A percentile compares a stretch with the other conserved stretches of the same genome.
Evolutionary conservation across 2,113 vertebrate species (phyloP).

Genomic region (Cyprichromis sp.): DNA sequence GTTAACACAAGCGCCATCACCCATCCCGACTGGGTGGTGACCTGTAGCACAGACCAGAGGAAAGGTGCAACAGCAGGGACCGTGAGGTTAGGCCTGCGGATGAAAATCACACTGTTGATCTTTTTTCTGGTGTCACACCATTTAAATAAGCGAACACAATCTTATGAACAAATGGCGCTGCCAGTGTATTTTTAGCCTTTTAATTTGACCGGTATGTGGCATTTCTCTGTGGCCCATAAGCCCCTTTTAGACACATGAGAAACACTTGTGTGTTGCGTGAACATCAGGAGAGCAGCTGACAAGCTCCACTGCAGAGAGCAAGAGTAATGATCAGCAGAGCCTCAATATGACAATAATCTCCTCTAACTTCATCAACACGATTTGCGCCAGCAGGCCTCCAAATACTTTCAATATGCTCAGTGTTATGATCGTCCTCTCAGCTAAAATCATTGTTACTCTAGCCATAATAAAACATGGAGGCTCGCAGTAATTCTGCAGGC

Average conservation of each 20-base stretch:
- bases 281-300: conserved; percentile 45
- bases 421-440: conserved; percentile 35
- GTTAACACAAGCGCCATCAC: conserved; percentile 52
- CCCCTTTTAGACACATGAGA: not conserved
- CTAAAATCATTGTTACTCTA: conserved; percentile 60
- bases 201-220: not conserved
- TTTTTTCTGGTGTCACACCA: not conserved
- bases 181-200: not conserved
- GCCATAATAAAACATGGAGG: conserved; percentile 51
- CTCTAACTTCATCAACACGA: conserved; percentile 65
- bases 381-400: conserved; percentile 51
- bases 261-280: not conserved
- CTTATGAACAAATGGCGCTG: not conserved
- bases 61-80: not conserved
- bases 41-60: conserved; percentile 19
- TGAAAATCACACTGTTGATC: not conserved
- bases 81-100: not conserved
- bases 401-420: conserved; percentile 51
- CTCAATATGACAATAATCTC: conserved; percentile 62
- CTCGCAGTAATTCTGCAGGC: conserved; percentile 37
- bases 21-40: conserved; percentile 42
- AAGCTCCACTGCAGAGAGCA: conserved; percentile 19
- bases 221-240: not conserved
- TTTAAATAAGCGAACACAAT: not conserved
- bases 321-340: conserved; percentile 48